Evolutionary conservation across 2,113 vertebrate species (phyloP), one percentile per base, ranked within the genome.

Genomic region (Camelus bactrianus): DNA sequence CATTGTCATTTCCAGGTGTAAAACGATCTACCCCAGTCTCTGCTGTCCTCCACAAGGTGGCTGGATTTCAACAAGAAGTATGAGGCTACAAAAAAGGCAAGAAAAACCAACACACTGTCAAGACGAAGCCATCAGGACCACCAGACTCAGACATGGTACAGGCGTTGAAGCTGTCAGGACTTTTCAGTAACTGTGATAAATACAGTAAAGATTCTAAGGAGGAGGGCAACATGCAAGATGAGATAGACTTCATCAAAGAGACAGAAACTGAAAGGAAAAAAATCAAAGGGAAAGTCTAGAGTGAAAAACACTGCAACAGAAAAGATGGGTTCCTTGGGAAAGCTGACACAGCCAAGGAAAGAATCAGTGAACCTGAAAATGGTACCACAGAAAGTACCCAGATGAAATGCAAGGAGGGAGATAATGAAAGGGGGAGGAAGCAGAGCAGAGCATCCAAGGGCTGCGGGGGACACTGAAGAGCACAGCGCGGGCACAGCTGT

Each of bases 401-500:
- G 3, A 26, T 6, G 28, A 38, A 54, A 24, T 11, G 26, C 48
- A 3, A n/a, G 54, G 56, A 35, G 58, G 32, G 4, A 16, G 32
- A 26, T 14, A 0, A 24, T 3, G 19, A 35, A 4, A 10, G 12
- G 24, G 30, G 4, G 2, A 20, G 9, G 3, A 9, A 8, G 10
- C 0, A 52, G 3, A 14, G 28, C 19, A 26, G 20, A 69, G 54
- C n/a, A 0, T 3, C 17, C 32, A 5, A 6, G 16, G 58, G 10
- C 56, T 4, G 13, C 4, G 17, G 28, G 56, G 2, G 0, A 35
- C 15, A 10, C 0, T 5, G 26, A 60, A 30, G 24, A 9, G 15
- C 1, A 19, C 15, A n/a, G 26, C 7, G 0, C 2, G 6, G 14
- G 12, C 8, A 2, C 2, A 5, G 19, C 7, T 9, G 22, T 42